Percentiles rank a stretch among this genome's conserved stretches.
Evolutionary conservation across 2,113 vertebrate species (phyloP).

Genomic region (Rutilus rutilus): DNA sequence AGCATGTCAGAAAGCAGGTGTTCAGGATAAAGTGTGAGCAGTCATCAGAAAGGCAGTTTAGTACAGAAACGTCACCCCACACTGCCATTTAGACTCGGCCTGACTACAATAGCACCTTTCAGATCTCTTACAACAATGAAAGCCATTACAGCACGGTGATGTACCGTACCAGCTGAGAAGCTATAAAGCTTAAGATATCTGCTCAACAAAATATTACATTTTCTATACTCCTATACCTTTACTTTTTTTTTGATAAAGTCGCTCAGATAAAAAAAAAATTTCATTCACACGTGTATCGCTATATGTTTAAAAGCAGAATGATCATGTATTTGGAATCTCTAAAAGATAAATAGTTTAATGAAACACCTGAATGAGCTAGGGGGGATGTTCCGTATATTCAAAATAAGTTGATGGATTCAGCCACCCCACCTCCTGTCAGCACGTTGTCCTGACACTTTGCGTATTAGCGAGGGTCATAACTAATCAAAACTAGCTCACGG

Average conservation of each 20-base stretch:
- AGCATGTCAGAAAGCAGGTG: slow-evolving; percentile 48
- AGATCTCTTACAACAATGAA: slow-evolving; percentile 12
- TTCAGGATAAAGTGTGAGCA: slow-evolving; percentile 38
- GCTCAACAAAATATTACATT: background rate
- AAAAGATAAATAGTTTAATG: background rate
- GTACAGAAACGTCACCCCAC: slow-evolving; percentile 25
- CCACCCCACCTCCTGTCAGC: slow-evolving; percentile 26
- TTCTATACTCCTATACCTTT: background rate
- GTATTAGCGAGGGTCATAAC: slow-evolving; percentile 51
- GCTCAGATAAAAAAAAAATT: too few relatives aligned
- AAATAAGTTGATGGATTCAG: slow-evolving; percentile 24
- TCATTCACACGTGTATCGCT: background rate
- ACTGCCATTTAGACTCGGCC: background rate
- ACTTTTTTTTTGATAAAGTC: background rate
- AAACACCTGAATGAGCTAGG: background rate
- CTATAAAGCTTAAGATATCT: background rate
- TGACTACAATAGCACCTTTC: slow-evolving; percentile 19
- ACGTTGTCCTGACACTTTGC: slow-evolving; percentile 39
- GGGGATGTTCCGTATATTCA: background rate
- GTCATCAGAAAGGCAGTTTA: slow-evolving; percentile 37
- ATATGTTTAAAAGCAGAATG: background rate
- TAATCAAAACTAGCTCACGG: slow-evolving; percentile 43
- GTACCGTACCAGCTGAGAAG: background rate
- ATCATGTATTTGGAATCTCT: background rate
- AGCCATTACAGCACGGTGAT: background rate